phyloP scores from a whole-genome alignment of 2,113 vertebrate genomes.

The Dromiciops gliroides region DNA sequence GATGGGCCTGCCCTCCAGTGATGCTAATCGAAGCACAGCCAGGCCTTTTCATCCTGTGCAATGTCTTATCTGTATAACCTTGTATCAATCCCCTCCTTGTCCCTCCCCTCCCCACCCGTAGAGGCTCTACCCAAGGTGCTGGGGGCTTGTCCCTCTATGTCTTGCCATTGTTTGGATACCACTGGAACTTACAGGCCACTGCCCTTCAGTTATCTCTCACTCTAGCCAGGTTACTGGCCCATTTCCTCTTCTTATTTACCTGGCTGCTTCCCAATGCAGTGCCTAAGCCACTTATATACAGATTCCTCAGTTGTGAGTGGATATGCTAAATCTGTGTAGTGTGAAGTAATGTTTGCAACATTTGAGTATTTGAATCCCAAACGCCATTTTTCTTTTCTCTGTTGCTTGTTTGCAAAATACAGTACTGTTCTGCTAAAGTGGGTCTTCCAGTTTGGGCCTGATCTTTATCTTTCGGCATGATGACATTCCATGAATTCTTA shows the following conservation, averaged over 20 bases:
- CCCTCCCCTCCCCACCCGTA: neutral
- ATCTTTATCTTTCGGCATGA: neutral
- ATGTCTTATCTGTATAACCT: neutral
- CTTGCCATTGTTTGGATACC: neutral
- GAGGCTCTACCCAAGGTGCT: neutral
- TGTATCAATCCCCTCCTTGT: neutral
- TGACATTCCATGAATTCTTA: neutral
- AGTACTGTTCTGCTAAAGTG: neutral
- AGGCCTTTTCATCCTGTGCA: neutral
- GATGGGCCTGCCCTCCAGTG: neutral
- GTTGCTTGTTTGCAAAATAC: neutral
- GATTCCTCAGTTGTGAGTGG: neutral
- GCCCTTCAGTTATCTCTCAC: neutral
- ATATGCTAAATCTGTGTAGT: neutral
- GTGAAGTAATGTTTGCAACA: neutral
- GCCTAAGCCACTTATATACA: neutral
- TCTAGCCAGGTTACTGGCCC: neutral
- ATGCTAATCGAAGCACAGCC: neutral
- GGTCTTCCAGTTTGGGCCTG: neutral
- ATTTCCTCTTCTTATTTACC: neutral
- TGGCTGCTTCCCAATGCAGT: neutral
- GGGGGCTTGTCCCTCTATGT: neutral
- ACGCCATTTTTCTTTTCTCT: neutral
- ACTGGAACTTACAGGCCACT: neutral
- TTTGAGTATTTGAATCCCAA: neutral